These are phyloP conservation scores for Anastatus disparis DNA, from an alignment of 1,140 invertebrate species.

Conservation along the genomic window DNA sequence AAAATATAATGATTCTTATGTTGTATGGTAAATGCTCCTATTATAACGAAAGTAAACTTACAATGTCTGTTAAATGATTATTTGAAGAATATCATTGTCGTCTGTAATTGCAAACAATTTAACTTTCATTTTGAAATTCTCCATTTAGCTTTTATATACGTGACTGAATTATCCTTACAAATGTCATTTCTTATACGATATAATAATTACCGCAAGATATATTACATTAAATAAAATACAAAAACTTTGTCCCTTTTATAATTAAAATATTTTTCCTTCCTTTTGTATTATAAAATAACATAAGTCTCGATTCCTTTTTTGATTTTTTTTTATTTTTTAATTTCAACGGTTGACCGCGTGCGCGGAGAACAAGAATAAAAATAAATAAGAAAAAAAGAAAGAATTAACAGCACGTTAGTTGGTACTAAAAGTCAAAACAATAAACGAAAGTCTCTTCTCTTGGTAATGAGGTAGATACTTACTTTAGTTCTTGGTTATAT, in stretches of 20 bases:
- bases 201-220: background rate
- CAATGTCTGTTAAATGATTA: conserved; percentile 1
- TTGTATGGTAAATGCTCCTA: no score
- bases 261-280: no score
- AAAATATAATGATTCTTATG: no score
- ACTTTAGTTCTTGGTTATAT: no score
- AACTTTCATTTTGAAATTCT: conserved; percentile 19
- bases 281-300: no score
- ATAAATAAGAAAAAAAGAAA: no score
- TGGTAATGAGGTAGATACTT: conserved; percentile 39
- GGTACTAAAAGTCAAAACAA: conserved; percentile 34
- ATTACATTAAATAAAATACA: background rate
- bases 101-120: conserved; percentile 18
- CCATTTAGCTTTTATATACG: conserved; percentile 13
- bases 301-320: no score
- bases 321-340: no score
- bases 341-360: no score
- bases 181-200: background rate
- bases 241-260: no score
- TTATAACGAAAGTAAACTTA: no score
- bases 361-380: no score
- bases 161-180: conserved; percentile 12
- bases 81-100: conserved; percentile 28
- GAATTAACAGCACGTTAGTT: conserved; percentile 27
- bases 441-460: conserved; percentile 27